Evolutionary conservation across 2,113 vertebrate genomes (phyloP), one percentile per base, ranked within the genome.

Genomic region (Malurus elegans): DNA sequence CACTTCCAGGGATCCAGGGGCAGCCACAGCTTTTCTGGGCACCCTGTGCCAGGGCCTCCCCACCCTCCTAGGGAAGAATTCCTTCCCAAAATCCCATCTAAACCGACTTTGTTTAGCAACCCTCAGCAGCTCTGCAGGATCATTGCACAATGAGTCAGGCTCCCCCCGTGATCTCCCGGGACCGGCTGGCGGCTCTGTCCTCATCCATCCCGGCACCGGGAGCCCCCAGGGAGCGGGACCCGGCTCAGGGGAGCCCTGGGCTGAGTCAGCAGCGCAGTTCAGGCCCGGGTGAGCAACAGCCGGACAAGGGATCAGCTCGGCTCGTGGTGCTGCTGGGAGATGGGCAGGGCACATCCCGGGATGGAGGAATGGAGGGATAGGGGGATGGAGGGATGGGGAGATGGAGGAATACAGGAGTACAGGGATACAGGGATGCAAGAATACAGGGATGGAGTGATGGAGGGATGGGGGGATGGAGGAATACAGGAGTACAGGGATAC

Each of bases 131-230:
- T 53, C 74, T 9, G 26, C 48, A 19, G 4, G 1, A 25, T 19
- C 51, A 16, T 50, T 58, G 66, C 84, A 70, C 45, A 48, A 29
- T 0, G 8, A 65, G 26, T 3, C 10, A n/a, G 60, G 28, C 29
- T 38, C 29, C 36, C 42, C 54, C n/a, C 76, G 58, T 1, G 0
- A 18, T 48, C 48, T 36, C 50, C 58, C n/a, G 6, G 17, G 13
- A 1, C 4, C 0, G 6, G 42, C 42, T 19, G 47, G 26, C 51
- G 48, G 60, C 44, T 17, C 48, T 31, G 70, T 8, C 42, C 9
- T 1, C 26, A 29, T 11, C 18, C 48, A 31, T 11, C 18, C 48
- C 28, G 18, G 56, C 18, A 24, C 56, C 1, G 18, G 0, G 5
- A 31, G 2, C 44, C 25, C 58, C 2, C 6, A 0, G 29, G n/a